Base-by-base conservation (phyloP, 30 jellyfish, hydroid and myxozoan genomes). In the Phacellophora camtschatica region DNA sequence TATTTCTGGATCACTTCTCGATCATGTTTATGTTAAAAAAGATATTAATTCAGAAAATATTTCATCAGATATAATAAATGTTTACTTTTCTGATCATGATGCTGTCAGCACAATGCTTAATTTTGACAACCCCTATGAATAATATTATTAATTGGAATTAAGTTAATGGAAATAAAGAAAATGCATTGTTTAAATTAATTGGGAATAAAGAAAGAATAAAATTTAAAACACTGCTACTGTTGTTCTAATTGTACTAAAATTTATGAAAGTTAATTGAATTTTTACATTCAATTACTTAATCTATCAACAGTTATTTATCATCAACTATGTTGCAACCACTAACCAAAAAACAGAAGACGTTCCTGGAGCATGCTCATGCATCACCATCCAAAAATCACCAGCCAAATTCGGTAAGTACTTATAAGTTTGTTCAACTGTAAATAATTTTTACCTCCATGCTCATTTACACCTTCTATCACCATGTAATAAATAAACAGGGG, bases 1-100 rank as follows among this genome's bases (percentile, higher is more conserved):
- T 69, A 69, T 69, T 12, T 69, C 83, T 2, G 77, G 83, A 11
- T 69, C 77, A 31, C 16, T 69, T 8, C 36, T 69, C 19, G 73
- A 69, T 41, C 83, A 69, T 12, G 39, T 69, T 23, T 69, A 69
- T 37, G 42, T 69, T 25, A 7, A 41, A 4, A 69, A 69, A 37
- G 23, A 22, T 37, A 11, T 67, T 63, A 33, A 15, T 39, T 39
- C 51, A 5, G 13, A 39, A 7, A 39, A 39, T 13, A 39, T 39
- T 39, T 7, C 13, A 13, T 39, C 51, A 39, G 51, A 39, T 39
- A 39, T 39, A 13, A 39, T 39, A 39, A 39, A 39, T 39, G 51
- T 39, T 39, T 39, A 39, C 51, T 39, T 39, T 13, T 39, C 51
- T 39, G 51, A 39, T 13, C 51, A 39, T 39, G 51, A 39, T 39